Evolutionary conservation across 2,888 invertebrate genomes (phyloP).

Genomic region (Bombylius discolor): DNA sequence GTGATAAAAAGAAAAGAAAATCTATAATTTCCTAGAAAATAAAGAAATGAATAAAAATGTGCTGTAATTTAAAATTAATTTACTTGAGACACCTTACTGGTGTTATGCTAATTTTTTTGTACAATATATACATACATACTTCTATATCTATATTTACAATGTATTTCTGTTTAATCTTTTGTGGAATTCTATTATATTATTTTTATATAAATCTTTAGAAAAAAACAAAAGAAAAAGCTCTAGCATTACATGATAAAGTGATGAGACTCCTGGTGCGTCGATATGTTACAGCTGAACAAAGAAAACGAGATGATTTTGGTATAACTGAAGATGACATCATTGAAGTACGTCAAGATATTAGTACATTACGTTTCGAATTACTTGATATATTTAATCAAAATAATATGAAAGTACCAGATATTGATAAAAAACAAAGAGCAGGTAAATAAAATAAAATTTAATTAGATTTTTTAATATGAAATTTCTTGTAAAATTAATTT

Average conservation of each 20-base stretch:
- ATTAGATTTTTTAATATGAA: no score
- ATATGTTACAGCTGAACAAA: conserved; percentile 80
- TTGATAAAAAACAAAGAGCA: conserved; percentile 46
- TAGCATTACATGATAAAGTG: conserved; percentile 63
- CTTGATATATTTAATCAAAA: conserved; percentile 83
- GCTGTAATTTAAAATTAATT: neutral
- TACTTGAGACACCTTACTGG: neutral
- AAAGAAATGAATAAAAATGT: neutral
- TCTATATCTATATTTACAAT: no score
- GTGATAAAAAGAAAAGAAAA: no score
- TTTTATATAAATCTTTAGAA: conserved; percentile 38
- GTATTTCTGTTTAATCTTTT: no score
- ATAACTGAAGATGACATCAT: conserved; percentile 96
- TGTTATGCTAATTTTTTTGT: neutral
- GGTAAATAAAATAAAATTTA: conserved; percentile 4
- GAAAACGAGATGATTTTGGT: conserved; percentile 78
- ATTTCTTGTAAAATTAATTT: no score
- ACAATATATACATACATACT: no score
- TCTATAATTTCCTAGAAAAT: no score
- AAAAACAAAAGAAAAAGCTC: conserved; percentile 58
- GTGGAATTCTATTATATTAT: no score
- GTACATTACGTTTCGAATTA: conserved; percentile 83
- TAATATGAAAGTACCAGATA: conserved; percentile 69
- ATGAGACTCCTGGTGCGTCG: conserved; percentile 80
- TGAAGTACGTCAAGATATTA: conserved; percentile 95